Conservation (phyloP, 2,113 vertebrate genomes). For the Corythornis madagascariensis region DNA sequence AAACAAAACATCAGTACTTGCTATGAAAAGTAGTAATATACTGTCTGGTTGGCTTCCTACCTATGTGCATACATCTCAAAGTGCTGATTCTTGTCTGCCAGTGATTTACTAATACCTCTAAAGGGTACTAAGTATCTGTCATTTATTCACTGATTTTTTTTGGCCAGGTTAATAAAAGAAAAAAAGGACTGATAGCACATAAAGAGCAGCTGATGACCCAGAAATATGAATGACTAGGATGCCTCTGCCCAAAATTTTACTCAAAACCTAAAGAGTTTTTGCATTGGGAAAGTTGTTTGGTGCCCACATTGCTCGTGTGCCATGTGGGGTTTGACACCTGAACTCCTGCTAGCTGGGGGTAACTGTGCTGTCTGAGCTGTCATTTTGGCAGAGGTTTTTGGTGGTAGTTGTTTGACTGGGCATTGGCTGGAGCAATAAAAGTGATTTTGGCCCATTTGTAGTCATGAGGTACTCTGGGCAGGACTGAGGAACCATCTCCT, state of each 20-base stretch:
- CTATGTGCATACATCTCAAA: neutral
- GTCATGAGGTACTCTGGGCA: neutral
- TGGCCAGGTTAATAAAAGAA: neutral
- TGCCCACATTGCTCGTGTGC: rapidly evolving
- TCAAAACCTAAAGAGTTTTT: neutral
- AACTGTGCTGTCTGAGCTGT: neutral
- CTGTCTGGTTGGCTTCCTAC: conserved; percentile 3
- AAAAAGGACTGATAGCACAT: neutral
- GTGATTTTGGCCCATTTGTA: neutral
- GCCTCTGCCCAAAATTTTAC: neutral
- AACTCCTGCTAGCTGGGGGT: neutral
- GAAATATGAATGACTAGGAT: neutral
- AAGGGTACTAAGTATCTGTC: neutral
- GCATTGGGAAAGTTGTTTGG: neutral
- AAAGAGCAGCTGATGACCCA: neutral
- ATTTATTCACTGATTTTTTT: neutral
- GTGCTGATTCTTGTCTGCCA: neutral
- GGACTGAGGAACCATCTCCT: neutral
- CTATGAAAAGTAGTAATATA: neutral
- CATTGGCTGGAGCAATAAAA: neutral
- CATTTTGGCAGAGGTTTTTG: neutral
- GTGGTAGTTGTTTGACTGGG: neutral
- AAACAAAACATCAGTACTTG: neutral
- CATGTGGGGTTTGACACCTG: neutral
- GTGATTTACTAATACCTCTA: neutral